phyloP scores from a whole-genome alignment of 2,113 vertebrate species.

The Chloebia gouldiae region DNA sequence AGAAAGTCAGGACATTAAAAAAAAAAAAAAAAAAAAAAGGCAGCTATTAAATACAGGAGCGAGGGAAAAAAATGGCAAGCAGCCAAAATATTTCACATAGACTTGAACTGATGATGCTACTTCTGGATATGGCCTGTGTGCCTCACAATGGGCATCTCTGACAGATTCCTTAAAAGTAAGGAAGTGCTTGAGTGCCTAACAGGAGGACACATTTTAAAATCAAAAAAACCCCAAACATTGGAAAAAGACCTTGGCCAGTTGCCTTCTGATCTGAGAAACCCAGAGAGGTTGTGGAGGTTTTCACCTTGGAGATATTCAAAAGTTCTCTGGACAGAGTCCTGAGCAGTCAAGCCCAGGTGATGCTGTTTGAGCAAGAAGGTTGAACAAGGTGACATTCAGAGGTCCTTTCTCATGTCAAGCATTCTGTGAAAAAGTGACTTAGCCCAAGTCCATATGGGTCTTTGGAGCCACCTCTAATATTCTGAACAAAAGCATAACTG shows the following conservation, averaged over 20 bases:
- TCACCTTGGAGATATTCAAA: not conserved
- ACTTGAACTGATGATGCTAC: not conserved
- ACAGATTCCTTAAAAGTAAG: not conserved
- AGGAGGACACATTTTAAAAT: not conserved
- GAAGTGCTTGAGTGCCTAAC: not conserved
- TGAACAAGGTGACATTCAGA: not conserved
- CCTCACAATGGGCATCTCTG: not conserved
- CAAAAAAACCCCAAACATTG: rapidly evolving
- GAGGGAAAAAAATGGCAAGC: not conserved
- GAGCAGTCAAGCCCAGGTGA: not conserved
- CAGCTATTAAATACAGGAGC: not conserved
- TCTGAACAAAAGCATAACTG: not conserved
- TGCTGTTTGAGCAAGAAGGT: not conserved
- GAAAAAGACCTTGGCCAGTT: rapidly evolving
- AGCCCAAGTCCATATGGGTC: not conserved
- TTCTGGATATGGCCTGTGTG: not conserved
- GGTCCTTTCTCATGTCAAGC: not conserved
- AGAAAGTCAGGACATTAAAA: not conserved
- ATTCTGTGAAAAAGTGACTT: not conserved
- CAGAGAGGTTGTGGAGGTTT: not conserved
- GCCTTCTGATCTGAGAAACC: not conserved
- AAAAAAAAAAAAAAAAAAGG: not conserved
- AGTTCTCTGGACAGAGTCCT: not conserved
- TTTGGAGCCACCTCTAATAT: not conserved
- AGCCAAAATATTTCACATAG: not conserved